A percentile compares a stretch with the other conserved stretches of the same genome.
phyloP scores from a whole-genome alignment of 2,888 invertebrate species.

The Mycogona germanica region DNA sequence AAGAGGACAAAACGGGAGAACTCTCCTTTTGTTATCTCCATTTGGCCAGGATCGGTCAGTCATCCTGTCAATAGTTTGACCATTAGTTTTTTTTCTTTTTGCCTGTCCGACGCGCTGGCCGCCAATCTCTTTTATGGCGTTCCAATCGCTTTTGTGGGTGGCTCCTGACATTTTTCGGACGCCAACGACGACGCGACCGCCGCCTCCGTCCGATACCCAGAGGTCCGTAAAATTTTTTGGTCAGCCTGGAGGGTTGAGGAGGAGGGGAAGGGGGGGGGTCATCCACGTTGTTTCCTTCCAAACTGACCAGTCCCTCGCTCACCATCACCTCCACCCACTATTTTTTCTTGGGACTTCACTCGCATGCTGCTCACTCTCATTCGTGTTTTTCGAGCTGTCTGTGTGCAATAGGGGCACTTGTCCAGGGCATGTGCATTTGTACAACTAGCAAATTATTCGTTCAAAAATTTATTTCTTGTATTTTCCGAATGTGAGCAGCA shows the following conservation, averaged over 20 bases:
- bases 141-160: too few species aligned
- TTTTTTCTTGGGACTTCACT: constrained; percentile 4
- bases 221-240: background rate
- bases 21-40: too few species aligned
- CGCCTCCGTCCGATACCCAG: background rate
- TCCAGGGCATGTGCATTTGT: too few species aligned
- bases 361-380: background rate
- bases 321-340: background rate
- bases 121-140: constrained; percentile 1
- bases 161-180: too few species aligned
- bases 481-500: background rate
- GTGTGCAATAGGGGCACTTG: too few species aligned
- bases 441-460: too few species aligned
- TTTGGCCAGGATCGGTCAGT: too few species aligned
- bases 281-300: too few species aligned
- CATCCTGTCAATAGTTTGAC: constrained; percentile 7
- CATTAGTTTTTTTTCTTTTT: constrained; percentile 8
- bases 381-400: background rate
- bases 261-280: too few species aligned
- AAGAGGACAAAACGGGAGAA: too few species aligned
- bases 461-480: too few species aligned
- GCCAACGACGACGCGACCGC: background rate
- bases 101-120: too few species aligned
- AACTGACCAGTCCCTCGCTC: background rate
- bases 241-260: background rate